Conservation (phyloP, 2,113 vertebrate genomes). For the Myrmecophaga tridactyla region DNA sequence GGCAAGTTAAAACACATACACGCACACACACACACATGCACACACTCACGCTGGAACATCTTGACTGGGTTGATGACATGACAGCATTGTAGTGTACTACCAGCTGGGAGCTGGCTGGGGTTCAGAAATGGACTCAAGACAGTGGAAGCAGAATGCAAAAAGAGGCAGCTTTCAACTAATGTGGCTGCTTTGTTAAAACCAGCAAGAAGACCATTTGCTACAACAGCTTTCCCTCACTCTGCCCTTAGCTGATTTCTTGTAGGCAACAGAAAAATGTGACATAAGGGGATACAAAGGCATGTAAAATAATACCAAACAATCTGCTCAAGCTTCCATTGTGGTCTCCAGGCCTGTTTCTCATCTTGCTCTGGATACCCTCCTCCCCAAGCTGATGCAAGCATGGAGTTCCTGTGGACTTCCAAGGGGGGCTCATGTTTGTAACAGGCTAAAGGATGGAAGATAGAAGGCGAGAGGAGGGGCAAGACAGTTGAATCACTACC, state of each 20-base stretch:
- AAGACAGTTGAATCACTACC: background rate
- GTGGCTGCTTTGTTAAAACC: constrained; percentile 52
- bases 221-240: constrained; percentile 57
- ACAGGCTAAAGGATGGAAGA: background rate
- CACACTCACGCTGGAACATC: constrained; percentile 28
- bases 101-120: constrained; percentile 37
- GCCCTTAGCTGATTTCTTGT: constrained; percentile 64
- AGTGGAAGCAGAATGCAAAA: constrained; percentile 32
- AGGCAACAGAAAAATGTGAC: constrained; percentile 60
- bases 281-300: constrained; percentile 35
- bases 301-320: constrained; percentile 55
- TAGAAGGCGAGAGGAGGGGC: no score
- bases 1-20: constrained; percentile 27
- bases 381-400: constrained; percentile 48
- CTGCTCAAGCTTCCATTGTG: constrained; percentile 44
- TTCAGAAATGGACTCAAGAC: constrained; percentile 61
- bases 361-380: constrained; percentile 7
- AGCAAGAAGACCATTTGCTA: constrained; percentile 66
- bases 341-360: constrained; percentile 37
- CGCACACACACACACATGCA: background rate
- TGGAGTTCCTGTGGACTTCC: background rate
- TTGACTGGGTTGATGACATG: constrained; percentile 39
- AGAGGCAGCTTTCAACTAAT: background rate
- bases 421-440: background rate
- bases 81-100: constrained; percentile 16